Conservation (phyloP, 2,113 vertebrate species). For the Stomatorhinus ivindoensis region DNA sequence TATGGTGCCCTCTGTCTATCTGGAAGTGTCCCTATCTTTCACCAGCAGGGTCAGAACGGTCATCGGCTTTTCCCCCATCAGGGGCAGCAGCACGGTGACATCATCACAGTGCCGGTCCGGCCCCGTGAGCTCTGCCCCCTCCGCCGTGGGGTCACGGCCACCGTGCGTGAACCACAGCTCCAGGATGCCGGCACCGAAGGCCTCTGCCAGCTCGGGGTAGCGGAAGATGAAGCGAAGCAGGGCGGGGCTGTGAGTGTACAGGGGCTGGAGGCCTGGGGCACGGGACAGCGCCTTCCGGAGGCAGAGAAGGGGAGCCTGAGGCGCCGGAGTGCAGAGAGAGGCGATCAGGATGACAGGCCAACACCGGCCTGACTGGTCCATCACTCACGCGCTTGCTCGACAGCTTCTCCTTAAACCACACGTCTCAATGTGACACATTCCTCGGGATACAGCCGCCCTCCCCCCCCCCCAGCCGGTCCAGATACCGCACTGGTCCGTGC, state of each 20-base stretch:
- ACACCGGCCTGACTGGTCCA: not conserved
- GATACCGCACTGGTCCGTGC: not conserved
- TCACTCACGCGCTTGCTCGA: not conserved
- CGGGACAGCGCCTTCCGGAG: slow-evolving; percentile 61
- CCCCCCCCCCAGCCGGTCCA: not conserved
- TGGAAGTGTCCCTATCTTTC: slow-evolving; percentile 15
- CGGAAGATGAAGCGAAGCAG: slow-evolving; percentile 74
- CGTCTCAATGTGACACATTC: not conserved
- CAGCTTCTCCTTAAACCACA: not conserved
- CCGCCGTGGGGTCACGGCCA: slow-evolving; percentile 9
- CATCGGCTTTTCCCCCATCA: slow-evolving; percentile 66
- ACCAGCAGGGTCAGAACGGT: slow-evolving; percentile 75
- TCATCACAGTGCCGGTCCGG: slow-evolving; percentile 40
- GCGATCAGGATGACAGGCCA: not conserved
- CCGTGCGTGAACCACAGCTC: slow-evolving; percentile 72
- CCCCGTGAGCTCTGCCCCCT: slow-evolving; percentile 12
- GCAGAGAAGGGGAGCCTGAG: slow-evolving; percentile 61
- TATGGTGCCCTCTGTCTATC: not conserved
- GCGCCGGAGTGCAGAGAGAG: not conserved
- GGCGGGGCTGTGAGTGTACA: slow-evolving; percentile 72
- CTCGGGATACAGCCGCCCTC: not conserved
- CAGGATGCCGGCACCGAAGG: slow-evolving; percentile 65
- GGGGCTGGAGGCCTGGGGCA: slow-evolving; percentile 57
- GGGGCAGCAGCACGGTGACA: slow-evolving; percentile 52
- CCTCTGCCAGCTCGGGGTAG: slow-evolving; percentile 71